phyloP scores from a whole-genome alignment of 2,113 vertebrate species.

The Thunnus thynnus region DNA sequence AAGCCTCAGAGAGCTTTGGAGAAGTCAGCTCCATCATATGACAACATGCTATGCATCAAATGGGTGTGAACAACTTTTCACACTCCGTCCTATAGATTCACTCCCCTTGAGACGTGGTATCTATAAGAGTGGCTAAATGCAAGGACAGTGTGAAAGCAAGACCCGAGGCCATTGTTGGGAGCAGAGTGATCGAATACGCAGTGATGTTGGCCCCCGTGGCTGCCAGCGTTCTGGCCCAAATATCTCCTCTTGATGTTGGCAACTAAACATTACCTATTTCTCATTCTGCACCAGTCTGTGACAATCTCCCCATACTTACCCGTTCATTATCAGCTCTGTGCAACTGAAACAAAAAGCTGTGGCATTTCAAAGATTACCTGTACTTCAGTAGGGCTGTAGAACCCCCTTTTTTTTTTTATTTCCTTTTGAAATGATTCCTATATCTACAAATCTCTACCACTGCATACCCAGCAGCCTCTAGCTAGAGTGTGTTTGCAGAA shows the following conservation, averaged over 20 bases:
- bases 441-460: conserved; percentile 63
- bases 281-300: conserved; percentile 27
- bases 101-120: conserved; percentile 42
- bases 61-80: conserved; percentile 71
- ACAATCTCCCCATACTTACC: conserved; percentile 8
- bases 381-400: conserved; percentile 34
- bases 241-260: conserved; percentile 50
- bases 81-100: conserved; percentile 62
- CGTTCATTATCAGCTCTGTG: conserved; percentile 56
- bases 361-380: conserved; percentile 71
- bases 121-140: conserved; percentile 64
- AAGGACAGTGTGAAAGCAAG: conserved; percentile 64
- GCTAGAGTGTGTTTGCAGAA: conserved; percentile 34
- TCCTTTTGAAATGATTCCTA: conserved; percentile 48
- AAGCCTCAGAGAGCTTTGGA: background rate
- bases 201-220: conserved; percentile 50
- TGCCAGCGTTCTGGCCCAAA: conserved; percentile 48
- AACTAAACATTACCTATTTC: conserved; percentile 60
- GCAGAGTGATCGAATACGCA: conserved; percentile 58
- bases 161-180: conserved; percentile 45
- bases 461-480: conserved; percentile 46
- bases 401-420: background rate
- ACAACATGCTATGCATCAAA: conserved; percentile 59
- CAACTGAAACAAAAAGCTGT: conserved; percentile 58
- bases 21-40: conserved; percentile 32